Base-by-base conservation (phyloP, 2,888 invertebrate genomes). In the Platycheirus albimanus region DNA sequence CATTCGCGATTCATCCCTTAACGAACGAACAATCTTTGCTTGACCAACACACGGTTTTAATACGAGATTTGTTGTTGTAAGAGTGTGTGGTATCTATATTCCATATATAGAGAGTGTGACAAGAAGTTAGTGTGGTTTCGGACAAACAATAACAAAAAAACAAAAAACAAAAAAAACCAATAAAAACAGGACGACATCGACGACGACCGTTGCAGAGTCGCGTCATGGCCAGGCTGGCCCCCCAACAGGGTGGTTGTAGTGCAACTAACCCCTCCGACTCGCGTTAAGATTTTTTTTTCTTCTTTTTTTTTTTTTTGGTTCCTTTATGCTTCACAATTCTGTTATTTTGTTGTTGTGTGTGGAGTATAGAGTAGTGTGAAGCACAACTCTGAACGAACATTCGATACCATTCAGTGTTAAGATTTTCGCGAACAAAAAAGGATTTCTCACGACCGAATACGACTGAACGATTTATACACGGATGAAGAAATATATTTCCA, bases 1-100 rank as follows among this genome's bases (percentile, higher is more conserved):
- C 87, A 87, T 87, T 87, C 87, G 87, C 87, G 87, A 86, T 87
- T 87, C 86, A 86, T 86, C 86, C 86, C 86, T 86, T 87, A 86
- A 85, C 85, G 84, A 87, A 86, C 84, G 81, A 85, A 86, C 85
- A 86, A 85, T 66, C 38, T 56, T 56, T 30, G 38, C 69, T 70
- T 75, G 79, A 56, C 69, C 74, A 58, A 36, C 66, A 67, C 63
- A 64, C 70, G 75, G 64, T 66, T 56, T 63, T 63, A 10, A 63
- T 43, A 72, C 49, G 56, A 47, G 24, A 41, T 38, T 49, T 77
- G 38, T 70, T 76, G 8, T 63, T 72, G 49, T 36, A 56, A 56
- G 13, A 47, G 58, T 61, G 28, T n/a, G n/a, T n/a, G n/a, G 38
- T 41, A 36, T 24, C 61, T 69, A 30, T 61, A 45, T 54, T 61